A percentile compares a stretch with the other conserved stretches of the same genome.
Conservation (phyloP, 2,888 invertebrate genomes). For the Platerodrilus igneus region DNA sequence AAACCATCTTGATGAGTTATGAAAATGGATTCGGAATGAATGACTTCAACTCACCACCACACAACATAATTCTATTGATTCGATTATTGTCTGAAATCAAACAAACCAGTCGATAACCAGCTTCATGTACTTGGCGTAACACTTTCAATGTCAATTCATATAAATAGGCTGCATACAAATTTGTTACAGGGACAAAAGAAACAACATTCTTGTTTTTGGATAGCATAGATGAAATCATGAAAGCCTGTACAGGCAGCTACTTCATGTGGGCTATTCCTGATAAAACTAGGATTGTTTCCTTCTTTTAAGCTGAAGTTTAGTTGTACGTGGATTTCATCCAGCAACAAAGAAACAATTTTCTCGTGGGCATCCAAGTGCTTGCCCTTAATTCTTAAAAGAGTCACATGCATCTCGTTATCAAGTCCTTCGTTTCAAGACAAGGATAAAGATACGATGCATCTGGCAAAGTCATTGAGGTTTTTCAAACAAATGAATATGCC, state of each 20-base stretch:
- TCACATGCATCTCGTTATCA: too few species aligned
- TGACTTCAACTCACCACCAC: neutral
- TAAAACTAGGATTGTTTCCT: too few species aligned
- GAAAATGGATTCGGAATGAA: neutral
- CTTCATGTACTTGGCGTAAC: neutral
- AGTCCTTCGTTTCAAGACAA: too few species aligned
- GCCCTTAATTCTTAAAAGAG: too few species aligned
- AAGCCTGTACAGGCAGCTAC: constrained; percentile 7
- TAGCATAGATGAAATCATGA: constrained; percentile 2
- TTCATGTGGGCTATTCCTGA: too few species aligned
- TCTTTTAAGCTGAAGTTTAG: too few species aligned
- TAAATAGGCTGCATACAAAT: constrained; percentile 3
- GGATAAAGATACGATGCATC: too few species aligned
- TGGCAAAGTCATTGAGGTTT: too few species aligned
- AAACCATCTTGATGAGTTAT: neutral
- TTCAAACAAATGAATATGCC: too few species aligned
- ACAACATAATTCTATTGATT: neutral
- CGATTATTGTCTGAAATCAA: constrained; percentile 5
- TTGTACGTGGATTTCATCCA: too few species aligned
- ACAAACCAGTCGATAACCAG: neutral
- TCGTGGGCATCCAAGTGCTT: too few species aligned
- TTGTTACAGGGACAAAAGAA: neutral
- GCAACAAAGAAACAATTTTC: too few species aligned
- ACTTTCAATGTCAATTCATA: neutral
- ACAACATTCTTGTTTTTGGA: neutral